These are phyloP conservation scores for Theretra japonica DNA, from an alignment of 2,888 invertebrate species.

Conservation along the genomic window DNA sequence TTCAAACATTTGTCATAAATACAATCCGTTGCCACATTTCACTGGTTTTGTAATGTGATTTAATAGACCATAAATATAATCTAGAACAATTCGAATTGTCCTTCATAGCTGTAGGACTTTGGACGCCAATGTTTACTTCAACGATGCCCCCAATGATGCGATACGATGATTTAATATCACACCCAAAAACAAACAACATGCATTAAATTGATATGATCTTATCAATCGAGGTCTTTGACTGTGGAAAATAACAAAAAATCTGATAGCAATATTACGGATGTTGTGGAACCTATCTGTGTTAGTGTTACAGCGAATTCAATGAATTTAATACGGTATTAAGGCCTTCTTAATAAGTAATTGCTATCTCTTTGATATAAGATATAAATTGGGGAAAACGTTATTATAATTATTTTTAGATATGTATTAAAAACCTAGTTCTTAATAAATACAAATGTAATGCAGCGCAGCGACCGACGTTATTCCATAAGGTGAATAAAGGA, in stretches of 20 bases:
- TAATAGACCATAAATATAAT: no score
- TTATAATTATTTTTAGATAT: not conserved
- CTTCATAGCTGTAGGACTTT: no score
- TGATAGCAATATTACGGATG: slow-evolving; percentile 9
- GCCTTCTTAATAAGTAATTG: not conserved
- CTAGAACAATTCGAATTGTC: no score
- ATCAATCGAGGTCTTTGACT: slow-evolving; percentile 44
- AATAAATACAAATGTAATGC: no score
- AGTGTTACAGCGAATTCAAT: slow-evolving; percentile 1
- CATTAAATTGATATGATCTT: slow-evolving; percentile 40
- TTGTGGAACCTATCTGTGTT: not conserved
- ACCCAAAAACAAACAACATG: not conserved
- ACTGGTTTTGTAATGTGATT: no score
- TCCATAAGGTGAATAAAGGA: no score
- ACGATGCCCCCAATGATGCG: no score
- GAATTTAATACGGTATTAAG: not conserved
- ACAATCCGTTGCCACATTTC: no score
- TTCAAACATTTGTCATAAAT: no score
- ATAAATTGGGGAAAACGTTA: not conserved
- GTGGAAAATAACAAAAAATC: slow-evolving; percentile 44
- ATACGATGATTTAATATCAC: not conserved
- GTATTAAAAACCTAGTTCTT: not conserved
- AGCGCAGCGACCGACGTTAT: no score
- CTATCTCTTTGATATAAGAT: not conserved
- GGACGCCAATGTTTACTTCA: no score